A percentile compares a stretch with the other conserved stretches of the same genome.
phyloP scores from a whole-genome alignment of 2,113 vertebrate species.

The Micronisus gabar region DNA sequence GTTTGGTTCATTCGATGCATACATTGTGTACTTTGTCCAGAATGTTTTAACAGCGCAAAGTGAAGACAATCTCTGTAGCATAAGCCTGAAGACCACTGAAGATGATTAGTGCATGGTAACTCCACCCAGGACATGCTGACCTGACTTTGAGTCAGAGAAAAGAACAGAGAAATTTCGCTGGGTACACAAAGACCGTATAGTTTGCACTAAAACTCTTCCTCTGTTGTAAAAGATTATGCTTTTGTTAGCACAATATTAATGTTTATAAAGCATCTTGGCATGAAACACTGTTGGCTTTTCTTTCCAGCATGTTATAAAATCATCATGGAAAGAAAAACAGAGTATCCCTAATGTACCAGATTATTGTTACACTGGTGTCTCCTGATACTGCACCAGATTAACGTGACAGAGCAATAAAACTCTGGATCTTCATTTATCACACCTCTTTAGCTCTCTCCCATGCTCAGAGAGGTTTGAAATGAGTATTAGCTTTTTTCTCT shows the following conservation, averaged over 20 bases:
- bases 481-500: background rate
- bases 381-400: background rate
- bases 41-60: background rate
- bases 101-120: background rate
- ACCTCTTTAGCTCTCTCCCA: background rate
- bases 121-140: background rate
- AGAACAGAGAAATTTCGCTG: background rate
- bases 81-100: accelerated
- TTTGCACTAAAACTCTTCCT: background rate
- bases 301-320: background rate
- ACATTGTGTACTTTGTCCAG: background rate
- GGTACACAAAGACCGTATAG: background rate
- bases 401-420: background rate
- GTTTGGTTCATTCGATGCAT: background rate
- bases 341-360: background rate
- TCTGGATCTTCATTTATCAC: background rate
- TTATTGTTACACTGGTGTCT: background rate
- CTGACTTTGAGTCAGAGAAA: background rate
- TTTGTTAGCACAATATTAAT: background rate
- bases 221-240: background rate
- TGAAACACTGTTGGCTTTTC: background rate
- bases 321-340: constrained; percentile 1
- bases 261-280: background rate
- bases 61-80: background rate
- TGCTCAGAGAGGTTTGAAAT: background rate